Percentiles rank a stretch among this genome's conserved stretches.
Evolutionary conservation across 2,797 vertebrate genomes (phyloP).

Genomic region (Dipus sagitta): DNA sequence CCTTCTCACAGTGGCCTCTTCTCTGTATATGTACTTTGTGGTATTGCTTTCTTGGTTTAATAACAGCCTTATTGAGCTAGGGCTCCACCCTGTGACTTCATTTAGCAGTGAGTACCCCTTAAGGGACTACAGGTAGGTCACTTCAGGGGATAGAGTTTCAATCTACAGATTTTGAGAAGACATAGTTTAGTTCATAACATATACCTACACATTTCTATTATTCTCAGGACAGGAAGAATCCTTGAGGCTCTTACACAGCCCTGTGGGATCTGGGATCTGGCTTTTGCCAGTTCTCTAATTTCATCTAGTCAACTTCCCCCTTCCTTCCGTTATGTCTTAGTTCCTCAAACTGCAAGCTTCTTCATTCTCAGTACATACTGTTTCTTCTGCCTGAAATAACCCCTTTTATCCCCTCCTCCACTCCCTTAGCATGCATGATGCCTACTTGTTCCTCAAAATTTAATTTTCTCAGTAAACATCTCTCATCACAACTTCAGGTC

Average conservation of each 20-base stretch:
- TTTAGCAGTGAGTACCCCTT: background rate
- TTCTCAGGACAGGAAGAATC: background rate
- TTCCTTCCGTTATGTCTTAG: constrained; percentile 1
- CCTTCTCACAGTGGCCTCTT: background rate
- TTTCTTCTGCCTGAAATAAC: constrained; percentile 10
- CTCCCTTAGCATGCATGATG: background rate
- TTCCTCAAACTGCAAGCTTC: background rate
- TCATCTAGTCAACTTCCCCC: background rate
- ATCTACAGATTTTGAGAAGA: background rate
- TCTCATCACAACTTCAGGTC: background rate
- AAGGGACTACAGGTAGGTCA: background rate
- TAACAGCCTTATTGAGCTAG: background rate
- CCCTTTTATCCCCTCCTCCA: background rate
- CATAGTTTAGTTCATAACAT: background rate
- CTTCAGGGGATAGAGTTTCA: background rate
- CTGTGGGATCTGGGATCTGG: background rate
- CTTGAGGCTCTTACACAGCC: background rate
- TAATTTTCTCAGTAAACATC: background rate
- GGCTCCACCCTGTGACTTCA: background rate
- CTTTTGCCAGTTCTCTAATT: background rate
- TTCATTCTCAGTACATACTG: background rate
- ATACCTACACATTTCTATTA: background rate
- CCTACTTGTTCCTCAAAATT: background rate
- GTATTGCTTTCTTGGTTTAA: background rate
- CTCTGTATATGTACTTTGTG: rapidly evolving